These are phyloP conservation scores for Caerostris extrusa DNA, from an alignment of 1,140 invertebrate species.

Conservation along the genomic window DNA sequence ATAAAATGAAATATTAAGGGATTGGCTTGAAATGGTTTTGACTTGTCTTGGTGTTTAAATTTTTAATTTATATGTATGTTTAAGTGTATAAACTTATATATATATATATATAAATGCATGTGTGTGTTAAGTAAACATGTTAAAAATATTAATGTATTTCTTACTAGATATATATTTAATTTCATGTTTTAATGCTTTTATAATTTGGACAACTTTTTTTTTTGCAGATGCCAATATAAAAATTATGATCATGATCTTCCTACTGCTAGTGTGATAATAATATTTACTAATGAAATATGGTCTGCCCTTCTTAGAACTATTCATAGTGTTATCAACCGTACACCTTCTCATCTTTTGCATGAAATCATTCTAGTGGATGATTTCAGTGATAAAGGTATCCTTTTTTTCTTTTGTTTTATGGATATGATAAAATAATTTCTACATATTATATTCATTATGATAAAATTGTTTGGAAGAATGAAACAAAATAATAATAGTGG, in stretches of 20 bases:
- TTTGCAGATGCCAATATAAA: conserved; percentile 84
- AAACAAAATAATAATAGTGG: too few species aligned
- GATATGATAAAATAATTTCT: too few species aligned
- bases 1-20: too few species aligned
- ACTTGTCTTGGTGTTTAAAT: too few species aligned
- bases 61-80: too few species aligned
- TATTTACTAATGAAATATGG: conserved; percentile 95
- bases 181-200: not conserved
- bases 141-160: not conserved
- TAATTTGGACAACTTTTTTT: conserved; percentile 56
- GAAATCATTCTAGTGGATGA: conserved; percentile 96
- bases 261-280: conserved; percentile 88
- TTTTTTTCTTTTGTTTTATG: too few species aligned
- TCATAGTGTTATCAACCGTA: conserved; percentile 92
- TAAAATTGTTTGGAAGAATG: too few species aligned
- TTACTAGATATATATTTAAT: not conserved
- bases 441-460: too few species aligned
- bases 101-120: not conserved
- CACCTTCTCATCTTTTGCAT: conserved; percentile 86
- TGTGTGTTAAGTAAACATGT: too few species aligned
- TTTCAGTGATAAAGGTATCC: conserved; percentile 88
- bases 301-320: conserved; percentile 92
- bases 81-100: not conserved
- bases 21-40: too few species aligned
- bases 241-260: conserved; percentile 84